Conservation (phyloP, 2,113 vertebrate species). For the Atrichornis clamosus region DNA sequence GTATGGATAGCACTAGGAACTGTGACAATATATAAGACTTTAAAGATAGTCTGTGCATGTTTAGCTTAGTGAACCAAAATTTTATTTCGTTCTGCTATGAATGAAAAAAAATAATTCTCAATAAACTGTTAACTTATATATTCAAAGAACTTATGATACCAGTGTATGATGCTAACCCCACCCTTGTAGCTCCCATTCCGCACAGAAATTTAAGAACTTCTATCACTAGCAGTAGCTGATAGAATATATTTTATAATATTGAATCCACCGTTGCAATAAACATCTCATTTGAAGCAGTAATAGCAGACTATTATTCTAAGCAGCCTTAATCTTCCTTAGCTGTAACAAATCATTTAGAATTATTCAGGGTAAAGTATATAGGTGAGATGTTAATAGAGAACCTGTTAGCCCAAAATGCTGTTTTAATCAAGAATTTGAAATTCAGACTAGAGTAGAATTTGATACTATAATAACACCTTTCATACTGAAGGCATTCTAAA, state of each 20-base stretch:
- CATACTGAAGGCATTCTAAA: constrained; percentile 19
- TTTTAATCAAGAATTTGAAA: constrained; percentile 51
- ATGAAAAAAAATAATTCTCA: background rate
- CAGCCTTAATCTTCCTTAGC: constrained; percentile 4
- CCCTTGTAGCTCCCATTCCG: background rate
- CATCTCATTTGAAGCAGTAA: background rate
- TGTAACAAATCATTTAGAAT: constrained; percentile 7
- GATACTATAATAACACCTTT: constrained; percentile 48
- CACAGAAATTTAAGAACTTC: background rate
- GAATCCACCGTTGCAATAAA: background rate
- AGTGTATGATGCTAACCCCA: background rate
- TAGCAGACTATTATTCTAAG: background rate
- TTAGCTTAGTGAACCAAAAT: background rate
- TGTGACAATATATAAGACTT: background rate
- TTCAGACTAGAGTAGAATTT: constrained; percentile 17
- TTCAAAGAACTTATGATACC: background rate
- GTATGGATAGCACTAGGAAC: background rate
- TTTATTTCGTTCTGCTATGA: background rate
- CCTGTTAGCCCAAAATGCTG: background rate
- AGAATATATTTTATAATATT: background rate
- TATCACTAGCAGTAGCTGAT: background rate
- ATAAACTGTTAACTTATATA: background rate
- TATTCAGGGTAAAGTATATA: constrained; percentile 22
- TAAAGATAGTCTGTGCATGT: background rate
- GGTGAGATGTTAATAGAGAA: constrained; percentile 41